Evolutionary conservation across 1,140 invertebrate genomes (phyloP).

Genomic region (Bombus consobrinus): DNA sequence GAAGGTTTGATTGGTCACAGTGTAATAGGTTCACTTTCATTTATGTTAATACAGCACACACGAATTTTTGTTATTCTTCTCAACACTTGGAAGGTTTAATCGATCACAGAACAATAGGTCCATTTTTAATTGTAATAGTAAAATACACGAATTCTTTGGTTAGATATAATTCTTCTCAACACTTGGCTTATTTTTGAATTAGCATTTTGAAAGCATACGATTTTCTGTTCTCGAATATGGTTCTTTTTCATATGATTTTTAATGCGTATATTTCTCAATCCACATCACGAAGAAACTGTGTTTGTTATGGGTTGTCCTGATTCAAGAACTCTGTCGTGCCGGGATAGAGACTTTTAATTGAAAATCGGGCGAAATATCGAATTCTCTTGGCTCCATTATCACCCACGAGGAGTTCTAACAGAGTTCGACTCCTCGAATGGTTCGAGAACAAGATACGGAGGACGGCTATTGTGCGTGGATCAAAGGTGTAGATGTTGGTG

Average conservation of each 20-base stretch:
- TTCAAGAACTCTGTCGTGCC: neutral
- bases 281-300: neutral
- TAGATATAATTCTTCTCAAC: no score
- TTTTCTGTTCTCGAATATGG: neutral
- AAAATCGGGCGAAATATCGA: neutral
- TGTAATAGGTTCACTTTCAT: neutral
- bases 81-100: neutral
- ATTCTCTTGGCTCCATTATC: neutral
- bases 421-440: neutral
- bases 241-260: neutral
- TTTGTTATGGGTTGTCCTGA: neutral
- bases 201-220: neutral
- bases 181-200: no score
- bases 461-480: neutral
- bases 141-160: neutral
- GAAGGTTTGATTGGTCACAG: no score
- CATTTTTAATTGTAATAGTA: neutral
- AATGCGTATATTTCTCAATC: neutral
- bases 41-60: neutral
- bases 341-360: conserved; percentile 11
- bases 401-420: neutral
- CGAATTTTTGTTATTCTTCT: neutral
- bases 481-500: no score
- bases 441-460: neutral
- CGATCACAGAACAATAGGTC: no score